These are phyloP conservation scores for Pachyramphus minor DNA, from an alignment of 2,113 vertebrate species.

Conservation along the genomic window DNA sequence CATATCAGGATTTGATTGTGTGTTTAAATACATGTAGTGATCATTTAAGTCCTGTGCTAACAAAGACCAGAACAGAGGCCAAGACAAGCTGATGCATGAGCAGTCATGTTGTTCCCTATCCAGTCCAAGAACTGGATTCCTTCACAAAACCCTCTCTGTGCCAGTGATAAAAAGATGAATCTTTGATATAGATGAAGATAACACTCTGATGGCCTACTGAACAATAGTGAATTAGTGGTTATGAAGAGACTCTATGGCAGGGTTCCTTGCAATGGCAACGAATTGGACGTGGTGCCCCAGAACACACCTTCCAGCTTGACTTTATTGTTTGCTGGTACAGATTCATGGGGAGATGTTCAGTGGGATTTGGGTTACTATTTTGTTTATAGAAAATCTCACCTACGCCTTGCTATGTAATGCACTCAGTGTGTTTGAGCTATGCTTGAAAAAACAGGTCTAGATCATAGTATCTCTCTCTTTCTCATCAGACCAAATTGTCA, in stretches of 20 bases:
- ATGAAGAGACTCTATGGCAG: background rate
- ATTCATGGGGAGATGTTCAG: background rate
- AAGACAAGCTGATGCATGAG: background rate
- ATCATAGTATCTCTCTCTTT: background rate
- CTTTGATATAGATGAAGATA: slow-evolving; percentile 22
- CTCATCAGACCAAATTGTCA: background rate
- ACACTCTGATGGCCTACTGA: background rate
- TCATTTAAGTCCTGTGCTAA: background rate
- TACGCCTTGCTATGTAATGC: background rate
- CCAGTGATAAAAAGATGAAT: slow-evolving; percentile 28
- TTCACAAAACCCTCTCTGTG: background rate
- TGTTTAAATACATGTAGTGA: background rate
- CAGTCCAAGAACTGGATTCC: background rate
- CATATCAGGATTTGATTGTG: background rate
- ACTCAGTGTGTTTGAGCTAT: background rate
- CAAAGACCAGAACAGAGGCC: background rate
- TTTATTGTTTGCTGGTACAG: background rate
- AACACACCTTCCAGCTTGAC: background rate
- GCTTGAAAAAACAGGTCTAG: background rate
- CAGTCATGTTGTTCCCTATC: background rate
- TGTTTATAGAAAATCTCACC: background rate
- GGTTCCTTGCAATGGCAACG: background rate
- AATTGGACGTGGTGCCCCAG: background rate
- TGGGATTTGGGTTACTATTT: background rate
- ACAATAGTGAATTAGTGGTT: background rate